A percentile compares a stretch with the other conserved stretches of the same genome.
phyloP scores from a whole-genome alignment of 2,888 invertebrate genomes.

The Zhuqinia jingwanae region DNA sequence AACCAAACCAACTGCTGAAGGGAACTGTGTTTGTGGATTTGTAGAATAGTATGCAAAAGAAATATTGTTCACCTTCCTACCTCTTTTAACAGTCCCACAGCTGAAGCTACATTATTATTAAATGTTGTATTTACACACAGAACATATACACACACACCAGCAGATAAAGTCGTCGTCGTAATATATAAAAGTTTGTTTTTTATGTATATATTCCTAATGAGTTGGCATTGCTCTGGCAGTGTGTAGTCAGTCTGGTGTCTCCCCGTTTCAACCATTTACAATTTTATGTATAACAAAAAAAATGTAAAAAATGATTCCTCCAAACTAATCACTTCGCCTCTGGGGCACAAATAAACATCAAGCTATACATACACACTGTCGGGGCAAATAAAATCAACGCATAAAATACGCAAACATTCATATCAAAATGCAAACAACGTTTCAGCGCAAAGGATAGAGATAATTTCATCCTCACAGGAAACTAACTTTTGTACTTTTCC shows the following conservation, averaged over 20 bases:
- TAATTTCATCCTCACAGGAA: conserved; percentile 40
- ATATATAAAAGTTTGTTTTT: too few species aligned
- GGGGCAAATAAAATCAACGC: conserved; percentile 19
- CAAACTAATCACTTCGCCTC: background rate
- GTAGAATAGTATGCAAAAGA: conserved; percentile 61
- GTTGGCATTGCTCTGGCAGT: conserved; percentile 3
- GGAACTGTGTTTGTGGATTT: conserved; percentile 67
- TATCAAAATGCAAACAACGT: conserved; percentile 25
- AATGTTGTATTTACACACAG: background rate
- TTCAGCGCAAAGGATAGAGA: conserved; percentile 5
- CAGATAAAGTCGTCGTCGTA: too few species aligned
- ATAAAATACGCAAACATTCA: conserved; percentile 30
- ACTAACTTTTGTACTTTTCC: background rate
- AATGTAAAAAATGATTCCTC: background rate
- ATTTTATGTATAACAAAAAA: too few species aligned
- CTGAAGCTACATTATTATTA: background rate
- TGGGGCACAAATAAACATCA: background rate
- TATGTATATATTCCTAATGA: background rate
- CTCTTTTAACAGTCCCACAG: conserved; percentile 3
- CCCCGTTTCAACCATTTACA: conserved; percentile 3
- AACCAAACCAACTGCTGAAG: background rate
- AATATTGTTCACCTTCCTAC: conserved; percentile 57
- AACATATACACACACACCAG: background rate
- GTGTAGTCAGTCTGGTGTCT: background rate
- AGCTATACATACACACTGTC: background rate